phyloP scores from a whole-genome alignment of 2,797 vertebrate genomes.

The Gymnothorax javanicus region DNA sequence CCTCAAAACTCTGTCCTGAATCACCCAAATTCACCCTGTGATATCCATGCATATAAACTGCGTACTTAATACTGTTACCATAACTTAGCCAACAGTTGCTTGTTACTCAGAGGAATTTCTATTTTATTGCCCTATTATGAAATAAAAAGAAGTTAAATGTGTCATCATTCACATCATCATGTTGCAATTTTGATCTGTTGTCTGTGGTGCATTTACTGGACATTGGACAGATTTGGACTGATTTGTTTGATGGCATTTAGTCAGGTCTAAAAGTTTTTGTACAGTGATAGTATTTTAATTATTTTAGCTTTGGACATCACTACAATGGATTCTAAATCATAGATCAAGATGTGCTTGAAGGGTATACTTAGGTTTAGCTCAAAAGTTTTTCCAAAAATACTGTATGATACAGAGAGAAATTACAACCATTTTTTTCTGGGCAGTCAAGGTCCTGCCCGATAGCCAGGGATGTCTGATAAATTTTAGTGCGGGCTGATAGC shows the following conservation, averaged over 20 bases:
- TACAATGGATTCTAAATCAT: too few species aligned
- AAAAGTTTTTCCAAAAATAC: too few species aligned
- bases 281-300: too few species aligned
- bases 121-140: not conserved
- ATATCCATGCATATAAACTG: not conserved
- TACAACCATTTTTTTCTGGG: too few species aligned
- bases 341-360: too few species aligned
- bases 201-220: not conserved
- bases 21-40: not conserved
- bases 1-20: not conserved
- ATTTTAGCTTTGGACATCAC: too few species aligned
- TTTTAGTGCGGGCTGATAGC: too few species aligned
- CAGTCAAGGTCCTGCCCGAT: too few species aligned
- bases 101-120: not conserved
- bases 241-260: not conserved
- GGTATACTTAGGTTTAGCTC: too few species aligned
- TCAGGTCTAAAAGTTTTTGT: not conserved
- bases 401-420: too few species aligned
- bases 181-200: not conserved
- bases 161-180: not conserved
- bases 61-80: not conserved
- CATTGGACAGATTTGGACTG: not conserved
- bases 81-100: not conserved
- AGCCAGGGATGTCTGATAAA: too few species aligned
- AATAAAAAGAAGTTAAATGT: not conserved